Base-by-base conservation (phyloP, 2,888 invertebrate genomes). In the Vanessa cardui region DNA sequence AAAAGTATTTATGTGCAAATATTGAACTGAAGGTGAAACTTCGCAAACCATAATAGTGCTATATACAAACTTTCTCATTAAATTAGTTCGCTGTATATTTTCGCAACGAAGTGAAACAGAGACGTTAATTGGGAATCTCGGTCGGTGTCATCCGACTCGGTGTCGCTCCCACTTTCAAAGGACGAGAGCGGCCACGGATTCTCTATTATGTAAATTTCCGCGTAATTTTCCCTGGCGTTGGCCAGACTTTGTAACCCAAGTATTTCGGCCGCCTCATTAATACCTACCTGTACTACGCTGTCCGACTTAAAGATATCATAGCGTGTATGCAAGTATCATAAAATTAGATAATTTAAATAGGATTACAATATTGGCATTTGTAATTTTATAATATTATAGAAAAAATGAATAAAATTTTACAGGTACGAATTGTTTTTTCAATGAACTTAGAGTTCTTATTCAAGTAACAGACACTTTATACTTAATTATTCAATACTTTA, bases 201-300 rank as follows among this genome's bases (percentile, higher is more conserved):
- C 88, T 90, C 90, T 90, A 90, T 92, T 91, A 92, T 92, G 92
- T 89, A 92, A 92, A 92, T 92, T 91, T 87, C 81, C 84, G 80
- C 83, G 88, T 91, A 91, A 91, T 91, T 91, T 90, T 85, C 87
- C 86, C 88, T 87, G 80, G 84, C 83, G 83, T 85, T 82, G 83
- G 83, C 80, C 85, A 84, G 89, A 88, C 89, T 91, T 92, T 89
- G 90, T 86, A 87, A 90, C 84, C 76, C 80, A 84, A 88, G 84
- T 83, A 78, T 80, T 80, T 84, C 85, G 83, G 20, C 47, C 45
- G 50, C 26, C 52, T 45, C 45, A 21, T 89, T 90, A 89, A 89
- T 86, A 86, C 85, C 80, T 83, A 85, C 87, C 86, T 84, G 83
- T 81, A 80, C 82, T 80, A 76, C 79, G 79, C 77, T 20, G 26